phyloP scores from a whole-genome alignment of 2,797 vertebrate genomes.

The Gymnocypris eckloni region DNA sequence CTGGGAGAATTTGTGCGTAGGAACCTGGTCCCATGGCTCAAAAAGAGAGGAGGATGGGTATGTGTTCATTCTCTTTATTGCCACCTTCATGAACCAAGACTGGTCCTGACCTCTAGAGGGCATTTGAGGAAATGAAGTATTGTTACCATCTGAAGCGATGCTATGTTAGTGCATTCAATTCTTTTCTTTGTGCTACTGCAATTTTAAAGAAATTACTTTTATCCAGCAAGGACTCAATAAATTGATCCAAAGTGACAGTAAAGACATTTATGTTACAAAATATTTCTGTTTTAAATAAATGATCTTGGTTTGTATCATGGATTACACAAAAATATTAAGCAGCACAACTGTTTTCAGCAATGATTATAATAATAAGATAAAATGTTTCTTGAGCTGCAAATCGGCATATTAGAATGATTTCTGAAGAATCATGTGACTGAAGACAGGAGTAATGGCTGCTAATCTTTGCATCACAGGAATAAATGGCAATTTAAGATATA shows the following conservation, averaged over 20 bases:
- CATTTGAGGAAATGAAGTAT: not conserved
- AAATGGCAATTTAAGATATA: not conserved
- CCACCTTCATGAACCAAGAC: not conserved
- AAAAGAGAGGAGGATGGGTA: constrained; percentile 96
- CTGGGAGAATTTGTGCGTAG: constrained; percentile 94
- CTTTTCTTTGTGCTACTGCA: not conserved
- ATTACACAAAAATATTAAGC: not conserved
- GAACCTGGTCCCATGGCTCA: constrained; percentile 90
- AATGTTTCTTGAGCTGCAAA: not conserved
- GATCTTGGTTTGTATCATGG: not conserved
- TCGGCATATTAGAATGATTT: not conserved
- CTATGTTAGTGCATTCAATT: not conserved
- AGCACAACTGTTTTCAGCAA: not conserved
- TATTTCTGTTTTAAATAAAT: not conserved
- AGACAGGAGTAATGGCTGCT: not conserved
- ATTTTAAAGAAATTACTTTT: not conserved
- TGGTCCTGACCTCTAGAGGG: constrained; percentile 23
- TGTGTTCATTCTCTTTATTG: constrained; percentile 59
- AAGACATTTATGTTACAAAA: not conserved
- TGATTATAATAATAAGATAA: not conserved
- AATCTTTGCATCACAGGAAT: not conserved
- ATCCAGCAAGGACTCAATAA: not conserved
- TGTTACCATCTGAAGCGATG: not conserved
- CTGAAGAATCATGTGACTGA: not conserved
- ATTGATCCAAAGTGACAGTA: not conserved